Evolutionary conservation across 2,888 invertebrate species (phyloP).

Genomic region (Lapara coniferarum): DNA sequence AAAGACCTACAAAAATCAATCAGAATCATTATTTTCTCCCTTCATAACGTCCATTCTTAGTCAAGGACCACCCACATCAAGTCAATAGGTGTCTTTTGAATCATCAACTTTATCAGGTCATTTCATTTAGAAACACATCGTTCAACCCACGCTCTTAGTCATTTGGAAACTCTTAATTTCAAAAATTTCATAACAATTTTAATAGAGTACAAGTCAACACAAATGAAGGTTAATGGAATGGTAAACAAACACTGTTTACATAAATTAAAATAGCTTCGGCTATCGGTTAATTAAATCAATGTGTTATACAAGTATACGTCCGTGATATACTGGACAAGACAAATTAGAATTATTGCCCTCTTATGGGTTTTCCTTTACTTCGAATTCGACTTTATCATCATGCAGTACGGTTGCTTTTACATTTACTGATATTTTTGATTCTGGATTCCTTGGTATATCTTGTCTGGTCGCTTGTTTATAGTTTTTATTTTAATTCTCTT

Average conservation of each 20-base stretch:
- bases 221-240: conserved; percentile 18
- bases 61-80: background rate
- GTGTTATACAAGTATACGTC: conserved; percentile 24
- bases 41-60: background rate
- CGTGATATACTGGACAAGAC: conserved; percentile 26
- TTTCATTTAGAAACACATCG: background rate
- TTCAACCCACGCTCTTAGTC: background rate
- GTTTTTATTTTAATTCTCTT: conserved; percentile 55
- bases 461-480: conserved; percentile 53
- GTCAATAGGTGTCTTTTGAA: background rate
- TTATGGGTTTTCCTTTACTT: conserved; percentile 6
- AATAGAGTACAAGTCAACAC: conserved; percentile 12
- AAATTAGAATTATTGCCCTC: conserved; percentile 27
- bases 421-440: background rate
- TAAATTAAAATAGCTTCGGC: conserved; percentile 24
- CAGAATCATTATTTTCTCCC: background rate
- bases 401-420: conserved; percentile 14
- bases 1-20: no score
- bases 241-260: conserved; percentile 27
- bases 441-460: conserved; percentile 37
- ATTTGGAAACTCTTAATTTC: background rate
- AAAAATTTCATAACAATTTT: background rate
- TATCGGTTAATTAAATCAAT: conserved; percentile 29
- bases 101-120: background rate
- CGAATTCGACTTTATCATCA: conserved; percentile 16